Base-by-base conservation (phyloP, 2,888 invertebrate genomes). In the Ryuthela nishihirai region DNA sequence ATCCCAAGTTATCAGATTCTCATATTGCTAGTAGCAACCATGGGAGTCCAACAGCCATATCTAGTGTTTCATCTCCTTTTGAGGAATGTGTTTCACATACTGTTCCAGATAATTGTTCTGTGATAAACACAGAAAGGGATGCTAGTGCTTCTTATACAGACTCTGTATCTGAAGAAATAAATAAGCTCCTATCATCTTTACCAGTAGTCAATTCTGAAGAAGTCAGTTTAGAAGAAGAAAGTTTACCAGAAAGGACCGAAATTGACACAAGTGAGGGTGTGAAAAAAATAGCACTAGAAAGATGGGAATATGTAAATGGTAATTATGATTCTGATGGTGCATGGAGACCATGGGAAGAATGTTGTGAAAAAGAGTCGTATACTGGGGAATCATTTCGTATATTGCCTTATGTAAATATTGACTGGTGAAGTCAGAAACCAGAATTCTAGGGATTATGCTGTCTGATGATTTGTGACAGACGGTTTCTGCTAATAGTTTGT, bases 331-430 rank as follows among this genome's bases (percentile, higher is more conserved):
- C 68, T 40, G 67, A 72, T 53, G 74, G 74, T n/a, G 67, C 71
- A 43, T 97, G 94, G 80, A 82, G 85, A 67, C 88, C 92, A 78
- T 97, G 94, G 92, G 88, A 92, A 76, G 85, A 93, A 78, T 85
- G 88, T 73, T 82, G 86, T 66, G 83, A 85, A 68, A 78, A 82
- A 71, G 79, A 81, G 71, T 84, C 88, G 62, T 82, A 82, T 70
- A 83, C 87, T 72, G 87, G 85, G 72, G 85, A 88, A 74, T 79
- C 82, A 72, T 83, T 95, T 74, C 83, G 88, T 76, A 89, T 95
- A 80, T 82, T 95, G 83, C 95, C 95, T 79, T 97, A 97, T 80
- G 92, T 93, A 78, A 87, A 93, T 76, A 87, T 93, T 78, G 93
- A 94, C 84, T 93, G 80, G 65, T n/a, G n/a, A n/a, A n/a, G n/a